Percentiles rank a stretch among this genome's conserved stretches.
Evolutionary conservation across 2,797 vertebrate genomes (phyloP).

Genomic region (Cryptoblepharus egeriae): DNA sequence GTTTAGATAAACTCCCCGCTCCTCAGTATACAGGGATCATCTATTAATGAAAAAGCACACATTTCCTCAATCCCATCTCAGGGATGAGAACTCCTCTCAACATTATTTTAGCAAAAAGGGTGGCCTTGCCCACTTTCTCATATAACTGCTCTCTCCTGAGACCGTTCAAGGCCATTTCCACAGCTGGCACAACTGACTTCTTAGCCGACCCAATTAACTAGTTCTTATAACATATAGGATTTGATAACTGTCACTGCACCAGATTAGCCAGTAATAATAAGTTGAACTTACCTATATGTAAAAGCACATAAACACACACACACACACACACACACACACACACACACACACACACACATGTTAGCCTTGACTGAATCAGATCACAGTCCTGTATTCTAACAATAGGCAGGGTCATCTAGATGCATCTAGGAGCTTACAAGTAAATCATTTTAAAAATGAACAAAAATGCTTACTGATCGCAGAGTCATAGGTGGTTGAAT

Average conservation of each 20-base stretch:
- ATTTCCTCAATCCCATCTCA: too few species aligned
- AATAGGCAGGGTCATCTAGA: neutral
- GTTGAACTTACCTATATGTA: neutral
- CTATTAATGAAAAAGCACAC: too few species aligned
- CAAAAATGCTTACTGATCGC: conserved; percentile 88
- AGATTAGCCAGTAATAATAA: neutral
- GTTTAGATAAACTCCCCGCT: too few species aligned
- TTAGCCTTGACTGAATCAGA: neutral
- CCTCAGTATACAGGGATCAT: too few species aligned
- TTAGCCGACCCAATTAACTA: too few species aligned
- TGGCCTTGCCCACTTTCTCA: too few species aligned
- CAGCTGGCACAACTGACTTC: neutral
- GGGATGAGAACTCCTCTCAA: too few species aligned
- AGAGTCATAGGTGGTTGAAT: conserved; percentile 87
- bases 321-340: too few species aligned
- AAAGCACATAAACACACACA: neutral
- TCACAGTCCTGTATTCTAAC: neutral
- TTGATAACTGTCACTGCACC: neutral
- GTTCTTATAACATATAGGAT: neutral
- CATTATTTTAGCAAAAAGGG: too few species aligned
- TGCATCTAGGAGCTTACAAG: neutral
- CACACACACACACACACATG: too few species aligned
- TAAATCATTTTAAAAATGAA: neutral
- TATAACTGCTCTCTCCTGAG: too few species aligned
- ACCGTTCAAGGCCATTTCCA: neutral